Base-by-base conservation (phyloP, 1,140 invertebrate species). In the Megathymus violae region DNA sequence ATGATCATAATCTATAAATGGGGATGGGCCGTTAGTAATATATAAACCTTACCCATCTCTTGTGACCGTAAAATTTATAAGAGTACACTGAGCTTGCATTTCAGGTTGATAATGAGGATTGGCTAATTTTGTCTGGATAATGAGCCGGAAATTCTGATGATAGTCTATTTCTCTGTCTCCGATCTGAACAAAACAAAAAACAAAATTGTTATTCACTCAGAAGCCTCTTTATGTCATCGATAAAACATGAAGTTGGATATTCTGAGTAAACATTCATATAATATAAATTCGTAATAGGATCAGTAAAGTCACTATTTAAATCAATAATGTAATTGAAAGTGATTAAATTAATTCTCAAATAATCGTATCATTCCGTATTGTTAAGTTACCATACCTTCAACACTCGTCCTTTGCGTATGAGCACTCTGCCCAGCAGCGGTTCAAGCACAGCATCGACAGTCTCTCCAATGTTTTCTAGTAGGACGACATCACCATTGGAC, bases 81-180 rank as follows among this genome's bases (percentile, higher is more conserved):
- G 91, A 1, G 97, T 98, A 11, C 97, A 97, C 89, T 99, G 97
- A 0, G 98, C 98, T 88, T 99, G 98, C 94, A 99, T 97, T 91
- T 99, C 98, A 0, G 97, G 97, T 80, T 98, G 97, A 79, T 98
- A 99, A 88, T 98, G 97, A 3, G 97, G 98, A 92, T 98, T 99
- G 0, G 96, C 97, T 38, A 99, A 82, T 91, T 99, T 99, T 0
- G 98, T 99, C 80, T 99, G 98, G 0, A 99, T 82, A 64, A 99
- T 96, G 0, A 99, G 91, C n/a, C 94, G 93, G 87, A 99, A 99
- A 22, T 93, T 93, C 0, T 93, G 92, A 91, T 97, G 94, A 81
- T 95, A 98, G 82, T 98, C 97, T 31, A 98, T 94, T 89, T 98
- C 97, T 76, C 96, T 96, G 80, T 98, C 97, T 4, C 97, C 97